Conservation (phyloP, 2,113 vertebrate genomes). For the Acrocephalus kingi region DNA sequence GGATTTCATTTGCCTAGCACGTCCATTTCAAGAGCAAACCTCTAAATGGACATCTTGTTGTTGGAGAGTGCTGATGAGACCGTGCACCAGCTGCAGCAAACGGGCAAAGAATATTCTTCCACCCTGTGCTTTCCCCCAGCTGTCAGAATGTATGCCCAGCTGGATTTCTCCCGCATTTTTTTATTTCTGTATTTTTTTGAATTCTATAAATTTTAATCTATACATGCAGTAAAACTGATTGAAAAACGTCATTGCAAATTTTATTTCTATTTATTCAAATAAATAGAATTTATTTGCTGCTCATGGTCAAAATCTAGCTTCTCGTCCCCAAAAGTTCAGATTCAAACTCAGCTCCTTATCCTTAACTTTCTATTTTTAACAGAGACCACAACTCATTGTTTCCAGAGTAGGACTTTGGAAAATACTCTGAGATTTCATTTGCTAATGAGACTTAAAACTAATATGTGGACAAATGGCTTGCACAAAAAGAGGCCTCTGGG, state of each 20-base stretch:
- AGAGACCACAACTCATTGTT: not conserved
- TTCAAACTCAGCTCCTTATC: not conserved
- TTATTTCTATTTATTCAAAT: too few relatives aligned
- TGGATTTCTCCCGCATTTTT: not conserved
- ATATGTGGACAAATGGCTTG: not conserved
- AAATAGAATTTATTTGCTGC: not conserved
- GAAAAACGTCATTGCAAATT: not conserved
- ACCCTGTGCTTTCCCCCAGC: accelerated
- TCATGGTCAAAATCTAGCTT: not conserved
- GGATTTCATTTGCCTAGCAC: not conserved
- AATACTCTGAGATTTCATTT: slow-evolving; percentile 33
- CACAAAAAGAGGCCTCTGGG: not conserved
- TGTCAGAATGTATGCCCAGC: not conserved
- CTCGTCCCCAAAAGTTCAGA: accelerated
- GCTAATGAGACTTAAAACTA: slow-evolving; percentile 25
- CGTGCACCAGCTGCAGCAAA: not conserved
- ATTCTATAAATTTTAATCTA: not conserved
- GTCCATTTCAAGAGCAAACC: not conserved
- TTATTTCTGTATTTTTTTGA: not conserved
- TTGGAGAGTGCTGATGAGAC: not conserved
- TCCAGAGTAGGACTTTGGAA: slow-evolving; percentile 21
- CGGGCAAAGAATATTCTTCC: not conserved
- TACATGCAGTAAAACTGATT: not conserved
- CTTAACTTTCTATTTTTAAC: slow-evolving; percentile 18
- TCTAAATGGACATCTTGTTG: not conserved